Evolutionary conservation across 2,888 invertebrate species (phyloP), one percentile per base, ranked within the genome.

Genomic region (Drosophila koepferae): DNA sequence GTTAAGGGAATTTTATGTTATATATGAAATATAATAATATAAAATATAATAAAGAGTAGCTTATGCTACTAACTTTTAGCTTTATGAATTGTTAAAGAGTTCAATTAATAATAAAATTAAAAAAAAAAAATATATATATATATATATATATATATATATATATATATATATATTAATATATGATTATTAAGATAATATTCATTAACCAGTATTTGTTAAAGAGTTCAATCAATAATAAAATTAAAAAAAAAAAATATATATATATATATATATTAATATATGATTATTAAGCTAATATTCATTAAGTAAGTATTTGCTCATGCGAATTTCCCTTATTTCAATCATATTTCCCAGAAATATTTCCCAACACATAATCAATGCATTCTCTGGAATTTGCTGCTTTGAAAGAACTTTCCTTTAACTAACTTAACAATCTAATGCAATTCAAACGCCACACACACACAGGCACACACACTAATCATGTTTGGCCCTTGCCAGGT

Each of bases 401-500:
- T 5, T n/a, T 8, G 6, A 38, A 38, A 16, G 53, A 16, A 54
- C 2, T 38, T 54, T 0, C 20, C 53, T 54, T 16, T 36, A 53
- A 53, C 53, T 38, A 16, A 4, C 38, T 54, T 38, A 53, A 36
- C 53, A 54, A 23, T 5, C 38, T 54, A 54, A 67, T 54, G 36
- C 18, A 54, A 14, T 34, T 43, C 53, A 65, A 40, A 41, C 46
- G 2, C 14, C 12, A 16, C 36, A 16, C 16, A 49, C 14, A 6
- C 20, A 9, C 16, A 40, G 16, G 0, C 38, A 40, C 53, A 14
- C 43, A n/a, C 46, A 60, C 59, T 65, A 73, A 77, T 72, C 56
- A 54, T 34, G 23, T 56, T 66, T 46, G 54, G 61, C 49, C 58
- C 41, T 66, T 56, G 46, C 36, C 63, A 55, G 77, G 71, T 71